Evolutionary conservation across 2,888 invertebrate species (phyloP), one percentile per base, ranked within the genome.

Genomic region (Caradrina kadenii): DNA sequence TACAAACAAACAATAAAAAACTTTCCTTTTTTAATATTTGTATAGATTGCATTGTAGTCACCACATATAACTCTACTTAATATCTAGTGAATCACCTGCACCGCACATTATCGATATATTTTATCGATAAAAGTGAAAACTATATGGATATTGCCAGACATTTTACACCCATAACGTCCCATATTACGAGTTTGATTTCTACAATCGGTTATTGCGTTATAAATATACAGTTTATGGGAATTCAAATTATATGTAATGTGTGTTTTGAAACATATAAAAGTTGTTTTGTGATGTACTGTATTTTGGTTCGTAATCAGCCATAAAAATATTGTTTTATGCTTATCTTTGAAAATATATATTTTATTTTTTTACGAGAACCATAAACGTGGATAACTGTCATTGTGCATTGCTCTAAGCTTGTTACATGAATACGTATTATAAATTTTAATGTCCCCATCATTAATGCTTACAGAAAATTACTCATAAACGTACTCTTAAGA

Each of bases 91-190:
- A 89, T 92, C 91, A 91, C 88, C 86, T 85, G 84, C 86, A 90
- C 90, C 88, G 84, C 78, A 80, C 81, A 80, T 85, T 87, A 90
- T 91, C 89, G 89, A 90, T 88, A 83, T 84, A 88, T 90, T 88
- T 89, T 90, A 91, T 93, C 93, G 94, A 93, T 93, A 90, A 91
- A 89, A 88, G 88, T 90, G 89, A 90, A 91, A 90, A 89, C 88
- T 86, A 87, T 89, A 90, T 89, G 86, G 88, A 87, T 86, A 86
- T 81, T 77, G 67, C 76, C 45, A 66, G 71, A 61, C 71, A 69
- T 75, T 80, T 72, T 63, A 73, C 73, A 76, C 67, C 65, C 66
- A 77, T 84, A 82, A 79, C 71, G 73, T 60, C 67, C 69, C 66
- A 69, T 83, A 73, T 75, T 77, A 79, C 69, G 58, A 63, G 74